Evolutionary conservation across 2,888 invertebrate genomes (phyloP), one percentile per base, ranked within the genome.

Genomic region (Erannis defoliaria): DNA sequence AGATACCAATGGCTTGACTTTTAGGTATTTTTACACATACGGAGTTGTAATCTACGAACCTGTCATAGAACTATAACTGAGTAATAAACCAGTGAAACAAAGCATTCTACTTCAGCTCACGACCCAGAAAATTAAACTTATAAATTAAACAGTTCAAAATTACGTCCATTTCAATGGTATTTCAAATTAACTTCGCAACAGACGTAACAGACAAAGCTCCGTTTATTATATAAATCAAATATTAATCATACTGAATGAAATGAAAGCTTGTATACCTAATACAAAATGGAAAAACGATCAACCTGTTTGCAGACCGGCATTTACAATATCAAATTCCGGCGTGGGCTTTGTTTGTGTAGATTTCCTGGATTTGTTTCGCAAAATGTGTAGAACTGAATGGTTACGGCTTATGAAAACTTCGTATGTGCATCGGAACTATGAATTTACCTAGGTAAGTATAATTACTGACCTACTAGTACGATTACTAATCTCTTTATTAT

Each of bases 261-360:
- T 69, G 67, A 72, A 73, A 73, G 72, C 76, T 69, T 59, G 71
- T 64, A 75, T 76, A 70, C 63, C 74, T 77, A 76, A 78, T 76
- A 65, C 66, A 66, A 63, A 66, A 69, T 71, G 74, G 66, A 64
- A 66, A 72, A 80, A 76, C 78, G 80, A 77, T 79, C 74, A 74
- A 76, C 73, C 69, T 73, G 73, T 77, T 78, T 76, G 69, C 66
- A 63, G 68, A 68, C 61, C 67, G 73, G 72, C 72, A 72, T 77
- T 78, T 74, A 75, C 73, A 78, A 76, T 78, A 79, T 75, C 73
- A 76, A 77, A 77, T 75, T 76, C 73, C 71, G 31, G 53, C 45
- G 63, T 63, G 62, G 67, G 55, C 59, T 64, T 65, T 70, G 55
- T 65, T 68, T 64, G 53, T 54, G 56, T 57, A 55, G 60, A 61